Percentiles rank a stretch among this genome's conserved stretches.
Conservation (phyloP, 2,113 vertebrate species). For the Passer domesticus region DNA sequence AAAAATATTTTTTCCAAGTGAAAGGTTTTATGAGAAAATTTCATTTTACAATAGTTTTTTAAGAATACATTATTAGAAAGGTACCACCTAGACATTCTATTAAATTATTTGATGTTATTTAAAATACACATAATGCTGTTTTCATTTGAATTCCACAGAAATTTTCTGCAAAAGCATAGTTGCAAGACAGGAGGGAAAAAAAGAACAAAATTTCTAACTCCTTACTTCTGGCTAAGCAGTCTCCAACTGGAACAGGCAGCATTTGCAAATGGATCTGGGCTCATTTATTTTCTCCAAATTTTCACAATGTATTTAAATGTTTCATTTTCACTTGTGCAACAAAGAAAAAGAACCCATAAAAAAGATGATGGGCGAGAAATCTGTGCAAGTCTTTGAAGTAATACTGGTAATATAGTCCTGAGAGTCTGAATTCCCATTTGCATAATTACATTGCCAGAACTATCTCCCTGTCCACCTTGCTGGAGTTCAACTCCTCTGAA, state of each 20-base stretch:
- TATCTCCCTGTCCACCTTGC: constrained; percentile 36
- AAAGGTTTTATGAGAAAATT: background rate
- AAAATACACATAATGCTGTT: background rate
- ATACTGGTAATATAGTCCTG: constrained; percentile 9
- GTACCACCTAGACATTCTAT: background rate
- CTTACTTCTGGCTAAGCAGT: background rate
- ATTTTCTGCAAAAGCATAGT: background rate
- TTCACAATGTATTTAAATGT: background rate
- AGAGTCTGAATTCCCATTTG: constrained; percentile 55
- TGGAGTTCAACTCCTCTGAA: constrained; percentile 46
- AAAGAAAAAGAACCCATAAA: constrained; percentile 25
- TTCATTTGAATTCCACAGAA: background rate
- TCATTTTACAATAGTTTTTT: background rate
- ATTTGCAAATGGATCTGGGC: background rate
- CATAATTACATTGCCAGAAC: constrained; percentile 67
- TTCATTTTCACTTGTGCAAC: constrained; percentile 43
- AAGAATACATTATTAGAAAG: background rate
- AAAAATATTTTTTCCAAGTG: background rate
- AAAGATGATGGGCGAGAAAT: constrained; percentile 10
- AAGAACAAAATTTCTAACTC: background rate
- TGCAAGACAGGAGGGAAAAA: background rate
- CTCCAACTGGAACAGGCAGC: background rate
- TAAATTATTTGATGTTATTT: background rate
- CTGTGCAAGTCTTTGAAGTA: constrained; percentile 33
- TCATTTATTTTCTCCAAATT: constrained; percentile 24